phyloP scores from a whole-genome alignment of 2,113 vertebrate species.

The Gobiocypris rarus region DNA sequence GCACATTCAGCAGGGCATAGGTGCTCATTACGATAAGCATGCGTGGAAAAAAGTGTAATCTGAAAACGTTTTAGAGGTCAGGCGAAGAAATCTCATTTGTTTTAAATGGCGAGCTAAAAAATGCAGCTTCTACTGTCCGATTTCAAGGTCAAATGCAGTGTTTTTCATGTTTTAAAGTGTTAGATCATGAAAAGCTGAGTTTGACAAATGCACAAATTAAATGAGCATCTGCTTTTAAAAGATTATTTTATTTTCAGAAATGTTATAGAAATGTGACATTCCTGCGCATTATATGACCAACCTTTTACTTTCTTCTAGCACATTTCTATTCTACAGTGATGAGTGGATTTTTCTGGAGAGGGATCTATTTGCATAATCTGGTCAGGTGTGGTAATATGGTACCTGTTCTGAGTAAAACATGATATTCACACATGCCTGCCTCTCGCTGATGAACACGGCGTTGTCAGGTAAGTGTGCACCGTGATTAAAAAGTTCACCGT shows the following conservation, averaged over 20 bases:
- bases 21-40: not conserved
- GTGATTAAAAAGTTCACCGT: not conserved
- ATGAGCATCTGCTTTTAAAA: not conserved
- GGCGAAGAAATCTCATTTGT: not conserved
- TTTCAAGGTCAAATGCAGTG: constrained; percentile 18
- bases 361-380: not conserved
- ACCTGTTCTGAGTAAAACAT: constrained; percentile 11
- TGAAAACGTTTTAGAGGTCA: not conserved
- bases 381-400: not conserved
- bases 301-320: not conserved
- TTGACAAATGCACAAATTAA: not conserved
- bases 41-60: not conserved
- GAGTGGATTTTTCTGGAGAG: not conserved
- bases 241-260: not conserved
- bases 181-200: not conserved
- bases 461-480: constrained; percentile 13
- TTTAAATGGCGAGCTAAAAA: not conserved
- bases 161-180: not conserved
- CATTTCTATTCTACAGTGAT: not conserved
- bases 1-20: constrained; percentile 1
- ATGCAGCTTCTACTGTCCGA: not conserved
- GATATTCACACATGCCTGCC: not conserved
- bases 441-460: not conserved
- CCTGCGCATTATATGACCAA: not conserved
- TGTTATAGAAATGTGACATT: not conserved